Conservation (phyloP, 2,797 vertebrate genomes). For the Acridotheres tristis region DNA sequence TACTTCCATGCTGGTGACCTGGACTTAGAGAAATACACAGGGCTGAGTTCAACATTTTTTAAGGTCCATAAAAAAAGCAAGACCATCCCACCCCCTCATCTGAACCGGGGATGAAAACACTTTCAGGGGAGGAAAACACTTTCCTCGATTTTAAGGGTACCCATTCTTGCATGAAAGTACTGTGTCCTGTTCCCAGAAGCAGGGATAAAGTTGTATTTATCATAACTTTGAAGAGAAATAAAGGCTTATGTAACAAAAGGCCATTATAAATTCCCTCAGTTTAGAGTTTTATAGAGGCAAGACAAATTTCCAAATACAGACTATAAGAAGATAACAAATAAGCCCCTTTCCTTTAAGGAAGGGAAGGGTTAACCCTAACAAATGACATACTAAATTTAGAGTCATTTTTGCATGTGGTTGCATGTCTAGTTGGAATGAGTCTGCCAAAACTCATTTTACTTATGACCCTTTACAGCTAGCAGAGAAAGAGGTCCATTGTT, state of each 20-base stretch:
- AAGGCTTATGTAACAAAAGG: neutral
- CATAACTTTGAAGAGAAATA: neutral
- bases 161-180: neutral
- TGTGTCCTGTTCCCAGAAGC: neutral
- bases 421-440: conserved; percentile 63
- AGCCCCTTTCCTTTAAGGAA: neutral
- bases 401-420: conserved; percentile 65
- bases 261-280: neutral
- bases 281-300: neutral
- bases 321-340: conserved; percentile 24
- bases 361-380: conserved; percentile 70
- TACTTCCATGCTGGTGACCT: neutral
- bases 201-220: neutral
- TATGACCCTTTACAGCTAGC: conserved; percentile 74
- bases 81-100: neutral
- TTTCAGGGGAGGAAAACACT: neutral
- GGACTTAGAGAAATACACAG: neutral
- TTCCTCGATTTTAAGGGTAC: neutral
- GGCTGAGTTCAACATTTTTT: neutral
- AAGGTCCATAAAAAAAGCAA: neutral
- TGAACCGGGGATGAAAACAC: neutral
- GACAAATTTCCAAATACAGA: conserved; percentile 5
- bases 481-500: conserved; percentile 76
- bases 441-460: conserved; percentile 72
- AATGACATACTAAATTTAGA: conserved; percentile 71